Percentiles rank a stretch among this genome's conserved stretches.
Conservation (phyloP, 2,797 vertebrate genomes). For the Carduelis carduelis region DNA sequence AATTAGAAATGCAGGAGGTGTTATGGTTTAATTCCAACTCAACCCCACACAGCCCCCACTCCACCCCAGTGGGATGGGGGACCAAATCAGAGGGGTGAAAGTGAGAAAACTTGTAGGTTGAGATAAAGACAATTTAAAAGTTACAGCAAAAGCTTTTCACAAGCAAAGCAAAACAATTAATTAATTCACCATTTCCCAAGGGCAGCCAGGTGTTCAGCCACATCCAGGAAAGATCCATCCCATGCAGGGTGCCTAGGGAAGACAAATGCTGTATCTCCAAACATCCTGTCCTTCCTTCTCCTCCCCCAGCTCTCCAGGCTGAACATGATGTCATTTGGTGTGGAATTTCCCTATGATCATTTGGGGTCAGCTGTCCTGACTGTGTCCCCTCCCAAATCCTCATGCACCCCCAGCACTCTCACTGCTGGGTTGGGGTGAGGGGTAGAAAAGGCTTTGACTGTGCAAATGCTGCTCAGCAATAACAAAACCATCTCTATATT, state of each 20-base stretch:
- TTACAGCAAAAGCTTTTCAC: background rate
- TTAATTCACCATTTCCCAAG: background rate
- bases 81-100: background rate
- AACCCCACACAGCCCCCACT: background rate
- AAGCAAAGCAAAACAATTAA: background rate
- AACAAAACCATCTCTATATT: background rate
- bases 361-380: background rate
- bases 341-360: background rate
- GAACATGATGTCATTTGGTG: background rate
- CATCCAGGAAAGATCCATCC: background rate
- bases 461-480: background rate
- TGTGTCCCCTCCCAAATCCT: background rate
- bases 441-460: background rate
- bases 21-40: background rate
- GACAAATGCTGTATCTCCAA: background rate
- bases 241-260: rapidly evolving
- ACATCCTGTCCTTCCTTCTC: background rate
- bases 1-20: background rate
- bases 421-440: background rate
- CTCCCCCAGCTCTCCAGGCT: background rate
- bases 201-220: background rate
- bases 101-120: background rate
- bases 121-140: background rate
- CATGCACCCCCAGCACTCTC: rapidly evolving
- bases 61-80: background rate